Conservation (phyloP, 2,113 vertebrate genomes). For the Chaetops frenatus region DNA sequence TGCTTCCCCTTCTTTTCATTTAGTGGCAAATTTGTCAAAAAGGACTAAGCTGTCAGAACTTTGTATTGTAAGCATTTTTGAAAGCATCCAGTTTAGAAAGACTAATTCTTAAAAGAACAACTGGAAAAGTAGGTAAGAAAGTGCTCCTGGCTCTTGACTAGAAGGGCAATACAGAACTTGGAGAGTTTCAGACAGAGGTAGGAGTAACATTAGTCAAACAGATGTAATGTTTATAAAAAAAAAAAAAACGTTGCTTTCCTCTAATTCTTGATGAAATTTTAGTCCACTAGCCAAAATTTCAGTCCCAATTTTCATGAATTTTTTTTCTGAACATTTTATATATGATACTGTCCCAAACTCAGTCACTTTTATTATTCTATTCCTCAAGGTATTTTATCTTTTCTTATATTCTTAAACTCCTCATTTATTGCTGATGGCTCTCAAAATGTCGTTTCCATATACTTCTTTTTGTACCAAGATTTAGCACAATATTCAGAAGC, state of each 20-base stretch:
- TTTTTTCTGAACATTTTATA: neutral
- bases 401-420: neutral
- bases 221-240: neutral
- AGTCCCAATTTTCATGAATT: neutral
- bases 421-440: neutral
- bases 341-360: neutral
- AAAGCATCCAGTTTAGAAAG: neutral
- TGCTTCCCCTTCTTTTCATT: neutral
- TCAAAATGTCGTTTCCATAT: neutral
- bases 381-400: neutral
- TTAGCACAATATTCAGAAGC: neutral
- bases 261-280: neutral
- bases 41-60: neutral
- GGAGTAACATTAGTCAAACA: neutral
- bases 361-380: neutral
- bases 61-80: neutral
- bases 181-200: neutral
- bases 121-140: neutral
- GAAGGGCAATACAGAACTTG: neutral
- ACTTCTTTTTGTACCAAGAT: neutral
- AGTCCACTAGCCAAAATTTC: neutral
- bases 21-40: neutral
- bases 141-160: neutral
- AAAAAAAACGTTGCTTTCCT: neutral
- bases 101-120: neutral